phyloP scores from a whole-genome alignment of 2,888 invertebrate species.

The Catocala nupta region DNA sequence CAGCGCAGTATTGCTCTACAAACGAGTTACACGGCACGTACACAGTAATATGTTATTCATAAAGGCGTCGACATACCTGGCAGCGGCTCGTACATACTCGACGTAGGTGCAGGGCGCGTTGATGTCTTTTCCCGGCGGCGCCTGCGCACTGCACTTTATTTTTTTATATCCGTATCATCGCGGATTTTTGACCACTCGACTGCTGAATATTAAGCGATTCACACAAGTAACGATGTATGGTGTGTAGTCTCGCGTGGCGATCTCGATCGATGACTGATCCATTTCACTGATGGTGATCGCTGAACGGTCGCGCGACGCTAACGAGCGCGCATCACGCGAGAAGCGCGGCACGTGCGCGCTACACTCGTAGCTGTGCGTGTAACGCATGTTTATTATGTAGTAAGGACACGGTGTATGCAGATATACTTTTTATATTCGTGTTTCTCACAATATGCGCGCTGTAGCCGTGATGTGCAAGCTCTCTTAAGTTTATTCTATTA shows the following conservation, averaged over 20 bases:
- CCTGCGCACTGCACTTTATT: slow-evolving; percentile 3
- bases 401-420: too few species aligned
- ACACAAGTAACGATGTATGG: neutral
- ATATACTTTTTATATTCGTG: too few species aligned
- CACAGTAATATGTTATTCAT: neutral
- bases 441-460: too few species aligned
- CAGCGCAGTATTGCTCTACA: neutral
- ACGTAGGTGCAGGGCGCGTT: slow-evolving; percentile 28
- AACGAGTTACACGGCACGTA: neutral
- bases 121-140: slow-evolving; percentile 33
- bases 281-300: neutral
- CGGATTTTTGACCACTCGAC: neutral
- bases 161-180: too few species aligned
- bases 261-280: slow-evolving; percentile 15
- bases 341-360: neutral
- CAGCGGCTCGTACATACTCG: too few species aligned
- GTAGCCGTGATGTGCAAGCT: too few species aligned
- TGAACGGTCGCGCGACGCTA: neutral
- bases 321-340: slow-evolving; percentile 22
- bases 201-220: too few species aligned
- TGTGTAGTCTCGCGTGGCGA: slow-evolving; percentile 2
- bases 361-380: too few species aligned
- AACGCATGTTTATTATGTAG: too few species aligned
- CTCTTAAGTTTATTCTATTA: too few species aligned
- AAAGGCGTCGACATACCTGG: neutral